phyloP scores from a whole-genome alignment of 2,113 vertebrate genomes.

The Herpetotheres cachinnans region DNA sequence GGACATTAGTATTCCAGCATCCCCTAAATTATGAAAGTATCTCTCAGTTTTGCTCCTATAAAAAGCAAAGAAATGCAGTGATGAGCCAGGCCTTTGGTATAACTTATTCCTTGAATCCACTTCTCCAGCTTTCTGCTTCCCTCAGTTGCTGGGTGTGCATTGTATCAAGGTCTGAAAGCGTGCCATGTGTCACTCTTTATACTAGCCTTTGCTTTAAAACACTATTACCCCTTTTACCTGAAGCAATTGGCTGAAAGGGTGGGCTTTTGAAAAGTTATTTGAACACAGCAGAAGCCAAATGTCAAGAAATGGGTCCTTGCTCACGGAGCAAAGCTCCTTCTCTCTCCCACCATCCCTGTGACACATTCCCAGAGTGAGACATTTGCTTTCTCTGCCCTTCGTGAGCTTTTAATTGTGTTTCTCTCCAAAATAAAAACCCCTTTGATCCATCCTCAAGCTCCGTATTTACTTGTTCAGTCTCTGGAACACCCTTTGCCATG shows the following conservation, averaged over 20 bases:
- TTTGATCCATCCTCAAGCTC: background rate
- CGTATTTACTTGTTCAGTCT: background rate
- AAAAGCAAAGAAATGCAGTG: background rate
- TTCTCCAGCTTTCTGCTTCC: background rate
- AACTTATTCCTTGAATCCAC: background rate
- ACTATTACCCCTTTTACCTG: background rate
- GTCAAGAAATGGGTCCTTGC: background rate
- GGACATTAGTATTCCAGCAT: background rate
- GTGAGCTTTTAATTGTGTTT: background rate
- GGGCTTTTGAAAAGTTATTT: background rate
- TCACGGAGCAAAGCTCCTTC: background rate
- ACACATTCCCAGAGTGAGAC: background rate
- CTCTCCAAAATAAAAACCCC: background rate
- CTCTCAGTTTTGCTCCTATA: background rate
- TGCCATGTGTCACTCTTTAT: background rate
- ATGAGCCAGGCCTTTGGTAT: background rate
- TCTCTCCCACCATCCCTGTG: background rate
- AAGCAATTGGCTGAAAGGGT: background rate
- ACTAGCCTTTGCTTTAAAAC: background rate
- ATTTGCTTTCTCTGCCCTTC: background rate
- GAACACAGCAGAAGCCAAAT: background rate
- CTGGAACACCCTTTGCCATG: background rate
- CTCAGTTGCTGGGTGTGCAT: background rate
- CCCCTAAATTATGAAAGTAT: background rate
- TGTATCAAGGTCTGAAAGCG: background rate